Percentiles rank a stretch among this genome's conserved stretches.
phyloP scores from a whole-genome alignment of 2,888 invertebrate genomes.

The Phalera bucephala region DNA sequence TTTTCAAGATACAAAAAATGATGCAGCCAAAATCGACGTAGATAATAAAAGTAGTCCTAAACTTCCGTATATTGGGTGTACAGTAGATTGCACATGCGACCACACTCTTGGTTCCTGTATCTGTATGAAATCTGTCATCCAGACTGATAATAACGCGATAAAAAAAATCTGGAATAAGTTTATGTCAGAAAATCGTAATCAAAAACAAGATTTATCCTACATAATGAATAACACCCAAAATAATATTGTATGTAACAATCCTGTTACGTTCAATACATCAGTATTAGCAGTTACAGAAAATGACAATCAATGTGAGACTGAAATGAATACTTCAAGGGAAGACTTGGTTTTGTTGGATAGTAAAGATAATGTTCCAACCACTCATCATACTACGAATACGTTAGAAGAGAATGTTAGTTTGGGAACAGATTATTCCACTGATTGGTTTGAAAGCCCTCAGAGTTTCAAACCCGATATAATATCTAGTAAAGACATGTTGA shows the following conservation, averaged over 20 bases:
- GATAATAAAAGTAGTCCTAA: background rate
- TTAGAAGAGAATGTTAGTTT: constrained; percentile 28
- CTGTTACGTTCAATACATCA: background rate
- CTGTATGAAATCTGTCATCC: constrained; percentile 51
- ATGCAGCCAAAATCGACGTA: background rate
- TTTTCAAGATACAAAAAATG: too few relatives aligned
- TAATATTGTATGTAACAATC: constrained; percentile 1
- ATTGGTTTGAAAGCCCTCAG: constrained; percentile 35
- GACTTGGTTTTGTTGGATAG: constrained; percentile 44
- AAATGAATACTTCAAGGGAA: constrained; percentile 18
- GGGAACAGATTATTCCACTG: constrained; percentile 24
- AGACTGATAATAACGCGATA: constrained; percentile 38
- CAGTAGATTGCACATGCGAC: constrained; percentile 57
- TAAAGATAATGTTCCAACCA: constrained; percentile 20
- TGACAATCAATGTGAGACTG: constrained; percentile 21
- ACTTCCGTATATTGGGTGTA: constrained; percentile 53
- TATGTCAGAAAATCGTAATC: constrained; percentile 23
- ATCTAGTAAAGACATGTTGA: constrained; percentile 27
- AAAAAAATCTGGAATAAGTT: constrained; percentile 45
- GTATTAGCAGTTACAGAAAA: constrained; percentile 3
- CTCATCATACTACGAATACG: constrained; percentile 34
- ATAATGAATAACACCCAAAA: constrained; percentile 42
- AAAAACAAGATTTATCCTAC: constrained; percentile 43
- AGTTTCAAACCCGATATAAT: constrained; percentile 17
- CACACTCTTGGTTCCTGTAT: constrained; percentile 42